Percentiles rank a stretch among this genome's conserved stretches.
Evolutionary conservation across 2,888 invertebrate genomes (phyloP).

Genomic region (Cetonia aurata): DNA sequence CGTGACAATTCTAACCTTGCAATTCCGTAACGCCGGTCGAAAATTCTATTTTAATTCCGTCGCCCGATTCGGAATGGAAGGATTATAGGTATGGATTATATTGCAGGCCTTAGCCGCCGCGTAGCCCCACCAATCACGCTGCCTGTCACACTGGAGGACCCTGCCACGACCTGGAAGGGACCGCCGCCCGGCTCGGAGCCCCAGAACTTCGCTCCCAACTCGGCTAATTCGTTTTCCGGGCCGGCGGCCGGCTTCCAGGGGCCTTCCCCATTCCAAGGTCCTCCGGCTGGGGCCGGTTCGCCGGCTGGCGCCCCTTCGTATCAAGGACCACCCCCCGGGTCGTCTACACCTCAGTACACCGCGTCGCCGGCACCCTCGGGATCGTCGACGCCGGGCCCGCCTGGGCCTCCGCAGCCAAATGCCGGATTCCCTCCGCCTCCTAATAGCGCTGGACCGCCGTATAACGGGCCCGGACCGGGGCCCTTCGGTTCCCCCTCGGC

Average conservation of each 20-base stretch:
- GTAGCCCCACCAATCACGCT: slow-evolving; percentile 75
- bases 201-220: slow-evolving; percentile 75
- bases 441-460: slow-evolving; percentile 75
- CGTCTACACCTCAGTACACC: slow-evolving; percentile 85
- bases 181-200: slow-evolving; percentile 75
- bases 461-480: slow-evolving; percentile 78
- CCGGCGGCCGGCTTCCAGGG: slow-evolving; percentile 71
- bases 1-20: slow-evolving; percentile 59
- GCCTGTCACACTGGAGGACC: slow-evolving; percentile 82
- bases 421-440: slow-evolving; percentile 71
- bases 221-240: slow-evolving; percentile 73
- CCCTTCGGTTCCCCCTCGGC: slow-evolving; percentile 78
- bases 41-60: slow-evolving; percentile 21
- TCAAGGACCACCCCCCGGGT: slow-evolving; percentile 74
- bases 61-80: slow-evolving; percentile 20
- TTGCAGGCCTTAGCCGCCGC: slow-evolving; percentile 87
- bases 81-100: slow-evolving; percentile 35
- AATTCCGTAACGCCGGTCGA: slow-evolving; percentile 48
- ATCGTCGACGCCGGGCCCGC: slow-evolving; percentile 86
- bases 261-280: slow-evolving; percentile 74
- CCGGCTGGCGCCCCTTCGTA: slow-evolving; percentile 74
- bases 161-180: slow-evolving; percentile 83
- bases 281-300: slow-evolving; percentile 81
- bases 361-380: slow-evolving; percentile 88
- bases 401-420: slow-evolving; percentile 76